Conservation (phyloP, 2,888 invertebrate genomes). For the Nomada hirtipes region DNA sequence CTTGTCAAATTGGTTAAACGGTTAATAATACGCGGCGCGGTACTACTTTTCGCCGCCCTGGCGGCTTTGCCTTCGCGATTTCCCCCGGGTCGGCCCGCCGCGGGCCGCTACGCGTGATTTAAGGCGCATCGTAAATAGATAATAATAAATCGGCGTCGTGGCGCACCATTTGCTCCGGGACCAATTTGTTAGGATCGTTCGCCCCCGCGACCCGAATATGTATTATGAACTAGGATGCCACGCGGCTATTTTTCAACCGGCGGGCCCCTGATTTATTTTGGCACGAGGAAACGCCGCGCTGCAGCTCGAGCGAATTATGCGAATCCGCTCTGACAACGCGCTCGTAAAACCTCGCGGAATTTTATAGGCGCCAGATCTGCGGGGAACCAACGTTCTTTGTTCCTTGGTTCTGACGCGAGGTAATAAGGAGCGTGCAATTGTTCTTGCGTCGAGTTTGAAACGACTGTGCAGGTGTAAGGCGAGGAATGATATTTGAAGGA, state of each 20-base stretch:
- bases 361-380: slow-evolving; percentile 22
- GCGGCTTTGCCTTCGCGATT: slow-evolving; percentile 63
- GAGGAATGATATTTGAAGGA: too few relatives aligned
- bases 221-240: slow-evolving; percentile 65
- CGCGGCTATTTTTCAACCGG: slow-evolving; percentile 67
- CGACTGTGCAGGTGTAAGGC: too few relatives aligned
- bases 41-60: slow-evolving; percentile 57
- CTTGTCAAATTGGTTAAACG: slow-evolving; percentile 67
- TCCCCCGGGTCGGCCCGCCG: slow-evolving; percentile 56
- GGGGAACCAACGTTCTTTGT: not conserved
- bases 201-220: slow-evolving; percentile 74
- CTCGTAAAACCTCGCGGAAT: not conserved
- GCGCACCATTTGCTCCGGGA: slow-evolving; percentile 74
- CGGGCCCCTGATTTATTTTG: slow-evolving; percentile 70
- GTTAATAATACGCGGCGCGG: slow-evolving; percentile 60
- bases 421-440: not conserved
- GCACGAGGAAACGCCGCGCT: slow-evolving; percentile 62
- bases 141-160: slow-evolving; percentile 75
- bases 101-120: slow-evolving; percentile 67
- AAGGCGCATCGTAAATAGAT: slow-evolving; percentile 75
- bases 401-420: not conserved
- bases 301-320: slow-evolving; percentile 61
- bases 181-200: slow-evolving; percentile 77
- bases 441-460: not conserved
- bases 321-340: slow-evolving; percentile 50